A percentile compares a stretch with the other conserved stretches of the same genome.
Conservation (phyloP, 2,888 invertebrate genomes). For the Drosophila nr. medialis region DNA sequence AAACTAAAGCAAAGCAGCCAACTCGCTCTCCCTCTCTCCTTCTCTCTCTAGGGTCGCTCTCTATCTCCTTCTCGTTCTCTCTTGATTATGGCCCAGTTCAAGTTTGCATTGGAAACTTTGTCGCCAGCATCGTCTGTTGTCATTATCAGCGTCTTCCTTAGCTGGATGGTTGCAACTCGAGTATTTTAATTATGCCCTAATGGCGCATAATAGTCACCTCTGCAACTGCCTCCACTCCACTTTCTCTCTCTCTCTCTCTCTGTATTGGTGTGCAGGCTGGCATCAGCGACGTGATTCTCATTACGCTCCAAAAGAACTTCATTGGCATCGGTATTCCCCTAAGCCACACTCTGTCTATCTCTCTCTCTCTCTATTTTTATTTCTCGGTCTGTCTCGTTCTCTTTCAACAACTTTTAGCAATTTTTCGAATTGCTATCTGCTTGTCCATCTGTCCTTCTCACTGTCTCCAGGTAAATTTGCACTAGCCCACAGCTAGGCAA, state of each 20-base stretch:
- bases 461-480: conserved; percentile 70
- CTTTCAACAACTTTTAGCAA: conserved; percentile 52
- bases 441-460: conserved; percentile 31
- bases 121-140: conserved; percentile 32
- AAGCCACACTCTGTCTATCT: neutral
- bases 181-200: conserved; percentile 83
- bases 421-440: conserved; percentile 66
- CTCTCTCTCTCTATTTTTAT: neutral
- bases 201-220: conserved; percentile 80
- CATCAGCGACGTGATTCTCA: conserved; percentile 38
- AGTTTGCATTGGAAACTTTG: conserved; percentile 40
- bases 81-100: neutral
- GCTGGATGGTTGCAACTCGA: conserved; percentile 65
- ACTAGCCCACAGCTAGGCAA: conserved; percentile 56
- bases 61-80: neutral
- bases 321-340: conserved; percentile 44
- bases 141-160: conserved; percentile 47
- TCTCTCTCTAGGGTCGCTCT: neutral
- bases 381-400: conserved; percentile 7
- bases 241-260: neutral
- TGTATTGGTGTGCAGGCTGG: conserved; percentile 8
- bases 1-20: conserved; percentile 27
- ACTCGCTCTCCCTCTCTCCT: neutral
- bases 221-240: conserved; percentile 10
- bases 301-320: conserved; percentile 57